Percentiles rank a stretch among this genome's conserved stretches.
Conservation (phyloP, 2,113 vertebrate genomes). For the Butorides virescens region DNA sequence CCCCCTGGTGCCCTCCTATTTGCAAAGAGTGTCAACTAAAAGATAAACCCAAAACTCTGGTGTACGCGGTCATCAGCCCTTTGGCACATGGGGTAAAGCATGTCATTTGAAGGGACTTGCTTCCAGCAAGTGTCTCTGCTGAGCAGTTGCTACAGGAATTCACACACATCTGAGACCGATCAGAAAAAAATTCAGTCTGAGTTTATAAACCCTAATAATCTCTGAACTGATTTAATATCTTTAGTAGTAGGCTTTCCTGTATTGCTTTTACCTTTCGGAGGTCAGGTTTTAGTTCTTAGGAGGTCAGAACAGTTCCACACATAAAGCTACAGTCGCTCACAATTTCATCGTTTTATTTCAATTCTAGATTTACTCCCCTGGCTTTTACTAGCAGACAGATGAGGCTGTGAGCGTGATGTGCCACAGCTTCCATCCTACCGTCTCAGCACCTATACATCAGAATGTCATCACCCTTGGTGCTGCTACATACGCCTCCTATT, state of each 20-base stretch:
- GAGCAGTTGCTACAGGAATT: slow-evolving; percentile 25
- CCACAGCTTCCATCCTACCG: not conserved
- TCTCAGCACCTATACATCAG: not conserved
- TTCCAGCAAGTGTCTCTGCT: not conserved
- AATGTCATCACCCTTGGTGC: not conserved
- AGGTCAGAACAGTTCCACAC: slow-evolving; percentile 6
- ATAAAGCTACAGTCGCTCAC: not conserved
- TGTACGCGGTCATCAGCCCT: not conserved
- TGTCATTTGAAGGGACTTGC: not conserved
- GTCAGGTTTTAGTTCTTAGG: slow-evolving; percentile 30
- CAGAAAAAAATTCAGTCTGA: slow-evolving; percentile 11
- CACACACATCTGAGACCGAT: not conserved
- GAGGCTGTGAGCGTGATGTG: not conserved
- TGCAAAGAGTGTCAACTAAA: not conserved
- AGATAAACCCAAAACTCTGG: not conserved
- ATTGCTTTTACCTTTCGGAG: slow-evolving; percentile 42
- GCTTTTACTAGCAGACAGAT: not conserved
- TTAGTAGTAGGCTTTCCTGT: slow-evolving; percentile 49
- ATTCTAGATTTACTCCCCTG: slow-evolving; percentile 16
- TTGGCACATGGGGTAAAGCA: accelerated
- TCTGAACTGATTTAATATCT: slow-evolving; percentile 40
- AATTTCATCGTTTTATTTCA: slow-evolving; percentile 1
- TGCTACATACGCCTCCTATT: not conserved
- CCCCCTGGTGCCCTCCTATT: not conserved
- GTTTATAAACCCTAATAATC: slow-evolving; percentile 48